A percentile compares a stretch with the other conserved stretches of the same genome.
phyloP scores from a whole-genome alignment of 2,113 vertebrate species.

The Pelvicachromis taeniatus region DNA sequence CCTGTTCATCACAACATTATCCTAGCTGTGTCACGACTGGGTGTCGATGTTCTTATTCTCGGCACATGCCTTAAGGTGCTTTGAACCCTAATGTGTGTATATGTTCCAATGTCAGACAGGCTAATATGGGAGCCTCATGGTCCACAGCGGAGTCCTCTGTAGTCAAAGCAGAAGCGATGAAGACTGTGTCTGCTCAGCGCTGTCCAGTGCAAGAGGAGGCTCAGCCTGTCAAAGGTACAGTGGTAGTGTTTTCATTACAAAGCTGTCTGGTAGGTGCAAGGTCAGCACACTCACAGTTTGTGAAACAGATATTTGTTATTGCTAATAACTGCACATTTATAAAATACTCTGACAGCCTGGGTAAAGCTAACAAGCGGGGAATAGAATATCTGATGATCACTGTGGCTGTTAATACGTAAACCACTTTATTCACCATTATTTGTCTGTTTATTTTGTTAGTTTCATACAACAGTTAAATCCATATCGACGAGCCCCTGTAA shows the following conservation, averaged over 20 bases:
- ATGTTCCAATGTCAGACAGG: not conserved
- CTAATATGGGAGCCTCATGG: conserved; percentile 76
- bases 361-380: not conserved
- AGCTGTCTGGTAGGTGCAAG: not conserved
- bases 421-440: not conserved
- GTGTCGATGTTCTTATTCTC: not conserved
- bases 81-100: not conserved
- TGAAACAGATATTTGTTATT: not conserved
- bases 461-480: not conserved
- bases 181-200: conserved; percentile 56
- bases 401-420: not conserved
- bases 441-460: not conserved
- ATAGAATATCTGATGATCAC: not conserved
- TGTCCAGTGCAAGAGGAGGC: conserved; percentile 81
- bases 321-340: not conserved
- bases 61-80: not conserved
- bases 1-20: not conserved
- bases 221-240: conserved; percentile 46
- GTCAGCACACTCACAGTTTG: not conserved
- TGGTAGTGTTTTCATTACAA: not conserved
- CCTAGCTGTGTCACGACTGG: fast-evolving
- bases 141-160: conserved; percentile 64
- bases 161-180: conserved; percentile 23
- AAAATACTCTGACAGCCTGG: not conserved
- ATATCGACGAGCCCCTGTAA: not conserved